Conservation (phyloP, 2,113 vertebrate species). For the Syngnathus typhle region DNA sequence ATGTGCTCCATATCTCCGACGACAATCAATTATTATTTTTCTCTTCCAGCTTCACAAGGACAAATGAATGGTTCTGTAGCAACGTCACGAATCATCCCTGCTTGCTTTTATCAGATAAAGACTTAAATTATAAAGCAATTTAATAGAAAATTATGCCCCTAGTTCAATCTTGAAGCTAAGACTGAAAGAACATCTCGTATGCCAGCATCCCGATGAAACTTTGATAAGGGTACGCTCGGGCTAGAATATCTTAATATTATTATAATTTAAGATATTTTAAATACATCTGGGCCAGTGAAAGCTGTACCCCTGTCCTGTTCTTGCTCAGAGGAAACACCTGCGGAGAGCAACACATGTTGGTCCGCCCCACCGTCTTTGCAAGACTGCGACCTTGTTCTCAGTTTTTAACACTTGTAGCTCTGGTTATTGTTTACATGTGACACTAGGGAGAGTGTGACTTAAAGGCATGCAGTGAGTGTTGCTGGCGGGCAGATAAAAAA, state of each 20-base stretch:
- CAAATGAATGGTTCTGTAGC: too few relatives aligned
- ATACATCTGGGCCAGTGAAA: constrained; percentile 33
- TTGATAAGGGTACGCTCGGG: too few relatives aligned
- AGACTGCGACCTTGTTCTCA: constrained; percentile 29
- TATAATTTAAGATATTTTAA: constrained; percentile 3
- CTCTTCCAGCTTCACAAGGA: too few relatives aligned
- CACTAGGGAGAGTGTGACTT: constrained; percentile 18
- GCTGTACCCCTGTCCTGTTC: constrained; percentile 32
- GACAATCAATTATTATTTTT: too few relatives aligned
- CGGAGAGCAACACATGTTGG: constrained; percentile 41
- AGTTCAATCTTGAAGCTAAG: background rate
- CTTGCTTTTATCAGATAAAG: too few relatives aligned
- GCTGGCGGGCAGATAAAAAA: constrained; percentile 2
- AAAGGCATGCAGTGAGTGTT: constrained; percentile 16
- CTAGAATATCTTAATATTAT: too few relatives aligned
- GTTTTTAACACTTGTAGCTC: constrained; percentile 31
- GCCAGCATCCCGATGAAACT: background rate
- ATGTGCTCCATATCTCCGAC: too few relatives aligned
- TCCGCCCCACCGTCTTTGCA: constrained; percentile 19
- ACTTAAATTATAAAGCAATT: too few relatives aligned
- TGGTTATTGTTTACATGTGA: constrained; percentile 44
- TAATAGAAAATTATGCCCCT: constrained; percentile 8
- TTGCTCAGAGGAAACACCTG: constrained; percentile 65
- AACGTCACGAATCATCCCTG: too few relatives aligned
- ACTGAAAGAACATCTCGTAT: constrained; percentile 7